Evolutionary conservation across 2,888 invertebrate species (phyloP).

Genomic region (Nebria salina): DNA sequence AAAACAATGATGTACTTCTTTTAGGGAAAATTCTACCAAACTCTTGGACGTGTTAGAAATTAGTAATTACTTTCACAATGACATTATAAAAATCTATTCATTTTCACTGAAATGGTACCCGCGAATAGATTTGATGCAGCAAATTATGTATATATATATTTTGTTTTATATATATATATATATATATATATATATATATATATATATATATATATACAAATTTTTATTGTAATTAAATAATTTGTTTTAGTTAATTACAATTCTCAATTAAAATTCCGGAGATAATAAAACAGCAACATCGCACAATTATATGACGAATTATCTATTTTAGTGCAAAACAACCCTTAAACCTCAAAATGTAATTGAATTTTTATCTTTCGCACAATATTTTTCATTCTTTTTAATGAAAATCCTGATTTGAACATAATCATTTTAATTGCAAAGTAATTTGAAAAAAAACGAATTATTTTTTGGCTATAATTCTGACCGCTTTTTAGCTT

Average conservation of each 20-base stretch:
- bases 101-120: neutral
- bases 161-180: too few species aligned
- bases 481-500: neutral
- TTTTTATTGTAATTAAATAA: neutral
- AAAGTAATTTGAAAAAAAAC: too few species aligned
- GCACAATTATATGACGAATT: neutral
- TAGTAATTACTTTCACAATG: neutral
- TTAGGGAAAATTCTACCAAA: neutral
- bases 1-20: conserved; percentile 27
- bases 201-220: too few species aligned
- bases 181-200: too few species aligned
- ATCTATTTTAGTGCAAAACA: neutral
- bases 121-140: neutral
- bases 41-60: neutral
- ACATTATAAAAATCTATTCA: neutral
- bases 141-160: too few species aligned
- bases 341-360: neutral
- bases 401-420: too few species aligned
- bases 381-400: neutral
- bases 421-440: too few species aligned
- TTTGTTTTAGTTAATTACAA: neutral
- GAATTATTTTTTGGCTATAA: neutral
- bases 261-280: neutral
- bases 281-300: neutral
- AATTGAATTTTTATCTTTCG: neutral